Base-by-base conservation (phyloP, 1,140 invertebrate genomes). In the Camponotus vicinus region DNA sequence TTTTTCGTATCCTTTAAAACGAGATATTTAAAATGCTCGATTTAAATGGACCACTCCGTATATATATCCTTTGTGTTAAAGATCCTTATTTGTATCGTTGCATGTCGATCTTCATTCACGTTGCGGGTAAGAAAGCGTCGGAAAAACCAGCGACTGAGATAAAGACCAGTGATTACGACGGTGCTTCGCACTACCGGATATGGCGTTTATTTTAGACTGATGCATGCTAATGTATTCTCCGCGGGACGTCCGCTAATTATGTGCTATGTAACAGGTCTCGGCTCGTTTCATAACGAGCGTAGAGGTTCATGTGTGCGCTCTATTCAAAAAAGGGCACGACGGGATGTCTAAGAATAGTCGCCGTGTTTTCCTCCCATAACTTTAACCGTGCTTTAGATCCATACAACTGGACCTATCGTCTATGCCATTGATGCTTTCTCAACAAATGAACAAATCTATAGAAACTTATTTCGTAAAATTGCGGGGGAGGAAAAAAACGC, bases 181-280 rank as follows among this genome's bases (percentile, higher is more conserved):
- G 63, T 66, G 63, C 57, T 42, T 55, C 52, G 40, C 71, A 57
- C 21, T 45, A 6, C 34, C 63, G 55, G 71, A 83, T 85, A 82
- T 86, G 69, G 85, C 88, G 85, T 87, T 92, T 90, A 92, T 90
- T 91, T 87, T 85, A 70, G 67, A 75, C 78, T 86, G 73, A 91
- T 90, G 80, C 63, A 90, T 85, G 86, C 79, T 91, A 89, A 91
- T 90, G 61, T 86, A 91, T 89, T 87, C 90, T 66, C 80, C 57
- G 34, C 55, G 66, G 76, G 75, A 77, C 37, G 76, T 73, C 78
- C 61, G 86, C 66, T 89, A 89, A 90, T 90, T 90, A 87, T 87
- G 85, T 85, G 42, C 85, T 42, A 84, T 84, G 37, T 73, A 73
- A 59, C 85, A 18, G n/a, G 32, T 67, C n/a, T 42, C 27, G 18